Conservation (phyloP, 2,113 vertebrate genomes). For the Cranoglanis bouderius region DNA sequence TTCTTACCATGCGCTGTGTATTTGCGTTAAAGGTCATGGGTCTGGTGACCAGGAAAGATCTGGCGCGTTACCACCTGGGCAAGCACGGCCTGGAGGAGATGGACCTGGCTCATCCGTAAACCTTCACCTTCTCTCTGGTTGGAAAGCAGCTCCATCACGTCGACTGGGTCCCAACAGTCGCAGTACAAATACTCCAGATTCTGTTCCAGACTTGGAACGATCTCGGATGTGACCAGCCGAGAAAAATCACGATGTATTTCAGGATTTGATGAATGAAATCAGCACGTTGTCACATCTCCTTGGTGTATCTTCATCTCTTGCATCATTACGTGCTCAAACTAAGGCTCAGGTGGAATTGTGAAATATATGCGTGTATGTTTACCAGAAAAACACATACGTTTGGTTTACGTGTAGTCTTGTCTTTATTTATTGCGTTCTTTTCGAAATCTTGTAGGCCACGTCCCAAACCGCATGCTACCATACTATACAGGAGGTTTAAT, state of each 20-base stretch:
- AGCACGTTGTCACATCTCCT: not conserved
- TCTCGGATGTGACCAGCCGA: not conserved
- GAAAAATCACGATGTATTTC: not conserved
- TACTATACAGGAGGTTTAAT: not conserved
- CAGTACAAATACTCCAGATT: not conserved
- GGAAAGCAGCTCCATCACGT: not conserved
- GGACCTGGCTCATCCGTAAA: conserved; percentile 92
- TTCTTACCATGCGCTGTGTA: not conserved
- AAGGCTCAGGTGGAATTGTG: conserved; percentile 28
- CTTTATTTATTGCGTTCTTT: conserved; percentile 59
- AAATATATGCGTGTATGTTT: conserved; percentile 23
- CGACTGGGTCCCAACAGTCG: not conserved
- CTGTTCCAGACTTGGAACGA: not conserved
- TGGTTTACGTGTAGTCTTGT: conserved; percentile 61
- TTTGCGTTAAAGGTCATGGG: conserved; percentile 83
- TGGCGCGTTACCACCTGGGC: conserved; percentile 91
- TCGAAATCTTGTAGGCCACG: conserved; percentile 1
- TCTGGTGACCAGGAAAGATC: conserved; percentile 93
- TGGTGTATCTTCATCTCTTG: not conserved
- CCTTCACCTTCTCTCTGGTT: not conserved
- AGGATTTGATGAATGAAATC: not conserved
- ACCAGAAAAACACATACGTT: conserved; percentile 14
- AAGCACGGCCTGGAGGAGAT: conserved; percentile 95
- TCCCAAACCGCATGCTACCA: not conserved
- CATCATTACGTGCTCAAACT: not conserved